Base-by-base conservation (phyloP, 1,140 invertebrate genomes). In the Proales similis region DNA sequence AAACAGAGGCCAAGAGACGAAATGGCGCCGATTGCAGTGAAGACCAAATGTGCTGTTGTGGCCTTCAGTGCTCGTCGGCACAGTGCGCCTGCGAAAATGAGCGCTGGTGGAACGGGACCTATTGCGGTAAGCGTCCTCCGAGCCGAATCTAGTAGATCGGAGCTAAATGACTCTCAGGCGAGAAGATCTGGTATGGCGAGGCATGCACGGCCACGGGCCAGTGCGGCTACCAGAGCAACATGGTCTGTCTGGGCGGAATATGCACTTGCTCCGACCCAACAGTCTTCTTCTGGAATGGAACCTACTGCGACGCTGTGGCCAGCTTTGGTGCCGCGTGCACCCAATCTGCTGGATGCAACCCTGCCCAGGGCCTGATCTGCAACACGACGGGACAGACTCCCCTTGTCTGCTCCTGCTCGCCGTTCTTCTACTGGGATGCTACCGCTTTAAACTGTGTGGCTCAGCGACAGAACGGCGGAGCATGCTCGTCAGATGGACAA, bases 21-120 rank as follows among this genome's bases (percentile, higher is more conserved):
- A n/a, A n/a, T n/a, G n/a, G n/a, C n/a, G n/a, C n/a, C n/a, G n/a
- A n/a, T n/a, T n/a, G n/a, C n/a, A n/a, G n/a, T n/a, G n/a, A n/a
- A n/a, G n/a, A n/a, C n/a, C n/a, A n/a, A n/a, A n/a, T n/a, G n/a
- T n/a, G n/a, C n/a, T n/a, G n/a, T n/a, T n/a, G n/a, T n/a, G n/a
- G n/a, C n/a, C n/a, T n/a, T n/a, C n/a, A n/a, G n/a, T n/a, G n/a
- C n/a, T n/a, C n/a, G n/a, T n/a, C n/a, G n/a, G n/a, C n/a, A n/a
- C n/a, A n/a, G n/a, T n/a, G n/a, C n/a, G n/a, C n/a, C n/a, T n/a
- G n/a, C n/a, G 19, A 32, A 33, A 51, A 51, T 33, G 9, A 38
- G 30, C n/a, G n/a, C 7, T 51, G 24, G 22, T 51, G 48, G 48
- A 51, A 51, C 39, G 48, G 48, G n/a, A 51, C 48, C 0, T 51